These are phyloP conservation scores for Drosophila eohydei DNA, from an alignment of 2,888 invertebrate species.

Conservation along the genomic window DNA sequence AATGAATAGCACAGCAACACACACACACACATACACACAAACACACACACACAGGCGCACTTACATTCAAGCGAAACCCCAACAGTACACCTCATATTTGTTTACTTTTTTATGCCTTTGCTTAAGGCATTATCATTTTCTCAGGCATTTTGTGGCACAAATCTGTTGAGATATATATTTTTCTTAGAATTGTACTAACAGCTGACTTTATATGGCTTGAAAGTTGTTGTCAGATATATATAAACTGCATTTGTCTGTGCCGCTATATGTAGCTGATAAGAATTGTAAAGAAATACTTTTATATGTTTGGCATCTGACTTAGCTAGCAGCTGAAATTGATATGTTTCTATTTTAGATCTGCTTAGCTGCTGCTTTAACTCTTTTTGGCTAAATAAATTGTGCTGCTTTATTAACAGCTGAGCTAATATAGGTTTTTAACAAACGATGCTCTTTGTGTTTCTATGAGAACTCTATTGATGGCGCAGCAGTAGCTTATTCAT, in stretches of 20 bases:
- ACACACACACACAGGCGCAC: constrained; percentile 6
- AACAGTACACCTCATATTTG: constrained; percentile 65
- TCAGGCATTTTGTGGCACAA: background rate
- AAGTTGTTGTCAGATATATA: too few relatives aligned
- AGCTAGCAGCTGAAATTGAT: too few relatives aligned
- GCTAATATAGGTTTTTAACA: background rate
- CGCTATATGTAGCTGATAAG: too few relatives aligned
- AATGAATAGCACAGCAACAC: constrained; percentile 63
- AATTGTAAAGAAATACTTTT: too few relatives aligned
- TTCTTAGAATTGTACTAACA: too few relatives aligned
- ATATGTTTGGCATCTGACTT: too few relatives aligned
- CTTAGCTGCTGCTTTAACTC: background rate
- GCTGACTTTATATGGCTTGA: too few relatives aligned
- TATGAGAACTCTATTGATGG: background rate
- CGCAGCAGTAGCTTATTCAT: background rate
- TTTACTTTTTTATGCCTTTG: constrained; percentile 55
- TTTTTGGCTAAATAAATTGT: background rate
- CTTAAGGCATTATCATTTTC: background rate
- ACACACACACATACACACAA: constrained; percentile 18
- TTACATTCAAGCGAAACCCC: constrained; percentile 22
- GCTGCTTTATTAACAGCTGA: background rate
- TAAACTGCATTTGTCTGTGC: too few relatives aligned
- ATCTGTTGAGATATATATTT: background rate
- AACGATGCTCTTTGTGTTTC: background rate
- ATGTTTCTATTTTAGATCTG: too few relatives aligned